A percentile compares a stretch with the other conserved stretches of the same genome.
Conservation (phyloP, 2,797 vertebrate species). For the Danio kyathit region DNA sequence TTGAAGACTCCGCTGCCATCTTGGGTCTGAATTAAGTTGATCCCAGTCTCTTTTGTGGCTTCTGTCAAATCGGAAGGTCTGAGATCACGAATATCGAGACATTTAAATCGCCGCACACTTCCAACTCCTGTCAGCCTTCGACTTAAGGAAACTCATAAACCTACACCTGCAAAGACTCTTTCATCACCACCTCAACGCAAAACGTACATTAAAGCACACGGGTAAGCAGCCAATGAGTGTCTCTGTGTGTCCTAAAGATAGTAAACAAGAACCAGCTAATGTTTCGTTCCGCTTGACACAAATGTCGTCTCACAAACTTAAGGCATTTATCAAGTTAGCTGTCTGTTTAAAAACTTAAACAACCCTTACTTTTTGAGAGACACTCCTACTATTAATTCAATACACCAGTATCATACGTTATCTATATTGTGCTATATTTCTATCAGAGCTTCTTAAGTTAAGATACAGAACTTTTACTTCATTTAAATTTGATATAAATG, state of each 20-base stretch:
- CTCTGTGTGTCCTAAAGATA: conserved; percentile 3
- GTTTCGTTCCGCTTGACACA: background rate
- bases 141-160: background rate
- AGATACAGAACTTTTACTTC: background rate
- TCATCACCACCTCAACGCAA: background rate
- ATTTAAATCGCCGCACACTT: conserved; percentile 27
- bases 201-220: background rate
- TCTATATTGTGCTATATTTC: background rate
- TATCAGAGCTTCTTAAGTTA: background rate
- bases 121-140: conserved; percentile 1
- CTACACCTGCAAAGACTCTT: background rate
- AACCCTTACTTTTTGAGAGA: background rate
- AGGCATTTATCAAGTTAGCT: background rate
- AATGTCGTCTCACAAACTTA: background rate
- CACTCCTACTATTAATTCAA: background rate
- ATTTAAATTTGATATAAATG: background rate
- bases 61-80: conserved; percentile 26
- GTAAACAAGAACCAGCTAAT: background rate
- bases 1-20: conserved; percentile 39
- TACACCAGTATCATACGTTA: background rate
- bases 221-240: conserved; percentile 23
- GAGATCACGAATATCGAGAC: conserved; percentile 6
- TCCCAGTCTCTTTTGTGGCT: conserved; percentile 11
- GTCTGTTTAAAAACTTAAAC: background rate
- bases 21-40: conserved; percentile 30